phyloP scores from a whole-genome alignment of 1,140 invertebrate species.

The Drosophila mayri region DNA sequence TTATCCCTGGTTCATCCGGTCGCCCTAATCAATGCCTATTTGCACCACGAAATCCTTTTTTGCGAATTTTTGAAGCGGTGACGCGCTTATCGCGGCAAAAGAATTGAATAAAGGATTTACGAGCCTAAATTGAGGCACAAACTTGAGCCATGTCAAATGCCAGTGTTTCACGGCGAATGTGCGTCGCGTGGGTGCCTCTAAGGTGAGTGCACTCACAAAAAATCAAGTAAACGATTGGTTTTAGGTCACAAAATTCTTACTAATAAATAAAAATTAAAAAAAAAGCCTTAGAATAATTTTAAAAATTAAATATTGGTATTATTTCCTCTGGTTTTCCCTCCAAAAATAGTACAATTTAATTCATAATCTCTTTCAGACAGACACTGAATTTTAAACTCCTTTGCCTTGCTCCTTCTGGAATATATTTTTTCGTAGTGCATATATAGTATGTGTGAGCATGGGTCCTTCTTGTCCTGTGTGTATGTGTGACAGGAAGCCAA shows the following conservation, averaged over 20 bases:
- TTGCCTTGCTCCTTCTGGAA: background rate
- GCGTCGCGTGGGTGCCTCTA: background rate
- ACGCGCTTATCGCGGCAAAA: slow-evolving; percentile 67
- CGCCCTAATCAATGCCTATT: slow-evolving; percentile 71
- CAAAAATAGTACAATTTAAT: too few species aligned
- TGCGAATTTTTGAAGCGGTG: slow-evolving; percentile 35
- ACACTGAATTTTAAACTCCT: background rate
- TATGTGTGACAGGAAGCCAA: slow-evolving; percentile 77
- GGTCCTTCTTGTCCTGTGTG: slow-evolving; percentile 4
- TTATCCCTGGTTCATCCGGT: slow-evolving; percentile 28
- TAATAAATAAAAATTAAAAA: background rate
- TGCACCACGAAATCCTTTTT: slow-evolving; percentile 51
- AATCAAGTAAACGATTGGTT: background rate
- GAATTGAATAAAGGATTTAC: slow-evolving; percentile 81
- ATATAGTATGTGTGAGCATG: slow-evolving; percentile 4
- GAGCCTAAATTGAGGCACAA: slow-evolving; percentile 62
- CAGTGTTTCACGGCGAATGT: slow-evolving; percentile 17
- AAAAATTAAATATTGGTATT: too few species aligned
- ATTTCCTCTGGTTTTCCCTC: background rate
- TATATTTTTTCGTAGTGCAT: slow-evolving; percentile 16
- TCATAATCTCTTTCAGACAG: background rate
- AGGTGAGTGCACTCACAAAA: slow-evolving; percentile 10
- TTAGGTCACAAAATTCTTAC: background rate
- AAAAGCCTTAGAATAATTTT: fast-evolving
- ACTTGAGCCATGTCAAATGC: slow-evolving; percentile 71